phyloP scores from a whole-genome alignment of 2,797 vertebrate species.

The Hippopotamyrus pictus region DNA sequence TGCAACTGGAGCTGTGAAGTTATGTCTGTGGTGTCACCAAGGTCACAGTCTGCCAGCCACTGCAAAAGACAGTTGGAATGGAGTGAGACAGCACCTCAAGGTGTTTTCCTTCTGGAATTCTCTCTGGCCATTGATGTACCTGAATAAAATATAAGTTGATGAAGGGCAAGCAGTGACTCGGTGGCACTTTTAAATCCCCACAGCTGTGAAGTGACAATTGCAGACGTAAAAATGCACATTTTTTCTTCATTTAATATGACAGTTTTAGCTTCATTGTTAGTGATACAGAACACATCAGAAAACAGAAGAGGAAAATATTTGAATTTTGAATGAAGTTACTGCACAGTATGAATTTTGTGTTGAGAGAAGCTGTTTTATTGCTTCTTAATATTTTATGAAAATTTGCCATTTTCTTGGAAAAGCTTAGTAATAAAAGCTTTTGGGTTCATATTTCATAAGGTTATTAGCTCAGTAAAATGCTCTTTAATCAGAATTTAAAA shows the following conservation, averaged over 20 bases:
- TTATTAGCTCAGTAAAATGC: background rate
- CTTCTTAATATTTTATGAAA: background rate
- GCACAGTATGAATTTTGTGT: background rate
- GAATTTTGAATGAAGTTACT: background rate
- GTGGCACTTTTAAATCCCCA: background rate
- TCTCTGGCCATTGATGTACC: background rate
- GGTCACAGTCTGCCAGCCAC: background rate
- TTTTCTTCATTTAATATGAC: background rate
- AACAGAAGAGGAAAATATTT: background rate
- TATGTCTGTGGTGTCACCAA: background rate
- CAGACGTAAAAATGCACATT: background rate
- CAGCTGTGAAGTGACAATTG: background rate
- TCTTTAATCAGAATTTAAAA: background rate
- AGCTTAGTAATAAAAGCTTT: background rate
- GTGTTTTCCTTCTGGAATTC: background rate
- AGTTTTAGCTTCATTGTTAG: background rate
- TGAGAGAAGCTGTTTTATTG: background rate
- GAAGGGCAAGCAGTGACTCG: background rate
- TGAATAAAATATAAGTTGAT: background rate
- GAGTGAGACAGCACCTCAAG: background rate
- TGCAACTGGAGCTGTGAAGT: background rate
- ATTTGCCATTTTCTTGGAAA: background rate
- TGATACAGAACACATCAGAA: background rate
- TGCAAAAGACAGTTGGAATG: background rate
- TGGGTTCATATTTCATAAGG: background rate